Conservation (phyloP, 2,113 vertebrate genomes). For the Crypturellus undulatus region DNA sequence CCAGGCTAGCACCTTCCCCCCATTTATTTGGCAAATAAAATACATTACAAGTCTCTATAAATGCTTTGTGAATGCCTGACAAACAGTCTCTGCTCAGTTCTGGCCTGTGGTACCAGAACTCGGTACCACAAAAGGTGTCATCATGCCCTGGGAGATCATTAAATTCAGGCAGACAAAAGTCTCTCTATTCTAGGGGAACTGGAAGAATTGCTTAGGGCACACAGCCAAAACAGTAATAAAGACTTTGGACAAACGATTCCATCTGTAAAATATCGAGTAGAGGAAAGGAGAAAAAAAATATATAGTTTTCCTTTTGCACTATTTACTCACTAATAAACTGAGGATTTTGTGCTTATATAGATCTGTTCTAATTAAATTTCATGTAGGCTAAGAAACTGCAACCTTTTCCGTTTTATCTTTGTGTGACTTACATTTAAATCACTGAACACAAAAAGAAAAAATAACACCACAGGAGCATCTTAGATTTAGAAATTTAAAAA, state of each 20-base stretch:
- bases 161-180: not conserved
- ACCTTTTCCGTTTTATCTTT: not conserved
- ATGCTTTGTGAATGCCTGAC: not conserved
- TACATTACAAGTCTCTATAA: not conserved
- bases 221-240: not conserved
- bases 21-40: not conserved
- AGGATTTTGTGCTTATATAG: not conserved
- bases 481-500: not conserved
- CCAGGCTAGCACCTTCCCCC: not conserved
- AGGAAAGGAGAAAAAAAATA: not conserved
- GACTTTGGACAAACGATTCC: not conserved
- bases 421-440: not conserved
- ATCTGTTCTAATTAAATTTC: not conserved
- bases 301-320: not conserved
- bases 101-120: not conserved
- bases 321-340: not conserved
- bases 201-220: not conserved
- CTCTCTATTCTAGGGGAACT: not conserved
- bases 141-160: not conserved
- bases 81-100: fast-evolving
- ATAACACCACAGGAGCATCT: not conserved
- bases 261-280: not conserved
- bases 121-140: not conserved
- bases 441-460: not conserved
- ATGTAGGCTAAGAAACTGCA: not conserved